These are phyloP conservation scores for Mactromeris polynyma DNA, from an alignment of 2,888 invertebrate species.

Conservation along the genomic window DNA sequence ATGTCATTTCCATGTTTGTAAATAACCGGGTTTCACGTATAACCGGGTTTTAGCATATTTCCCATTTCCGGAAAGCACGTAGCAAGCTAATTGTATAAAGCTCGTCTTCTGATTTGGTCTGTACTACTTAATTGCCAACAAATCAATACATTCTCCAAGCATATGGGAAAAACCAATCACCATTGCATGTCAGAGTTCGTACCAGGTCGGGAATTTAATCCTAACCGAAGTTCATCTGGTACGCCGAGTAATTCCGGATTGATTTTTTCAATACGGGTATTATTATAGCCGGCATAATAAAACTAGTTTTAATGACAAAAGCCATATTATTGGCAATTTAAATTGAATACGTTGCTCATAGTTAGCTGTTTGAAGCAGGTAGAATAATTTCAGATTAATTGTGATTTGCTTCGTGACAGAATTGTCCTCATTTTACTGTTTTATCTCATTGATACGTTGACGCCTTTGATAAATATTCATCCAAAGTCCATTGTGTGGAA, in stretches of 20 bases:
- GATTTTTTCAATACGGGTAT: constrained; percentile 3
- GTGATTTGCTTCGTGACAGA: too few species aligned
- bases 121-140: neutral
- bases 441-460: too few species aligned
- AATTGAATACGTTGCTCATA: neutral
- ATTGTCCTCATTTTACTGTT: too few species aligned
- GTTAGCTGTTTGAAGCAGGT: neutral
- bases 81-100: neutral
- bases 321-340: neutral
- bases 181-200: neutral
- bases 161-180: neutral
- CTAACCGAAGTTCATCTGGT: neutral
- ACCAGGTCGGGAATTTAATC: neutral
- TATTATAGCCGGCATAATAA: neutral
- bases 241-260: neutral
- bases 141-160: constrained; percentile 4
- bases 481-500: too few species aligned
- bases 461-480: too few species aligned
- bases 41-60: neutral
- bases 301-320: neutral
- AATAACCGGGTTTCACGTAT: neutral
- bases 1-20: too few species aligned
- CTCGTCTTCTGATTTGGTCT: neutral
- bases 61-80: neutral
- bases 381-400: neutral